These are phyloP conservation scores for Brotula barbata DNA, from an alignment of 2,797 vertebrate species.

Conservation along the genomic window DNA sequence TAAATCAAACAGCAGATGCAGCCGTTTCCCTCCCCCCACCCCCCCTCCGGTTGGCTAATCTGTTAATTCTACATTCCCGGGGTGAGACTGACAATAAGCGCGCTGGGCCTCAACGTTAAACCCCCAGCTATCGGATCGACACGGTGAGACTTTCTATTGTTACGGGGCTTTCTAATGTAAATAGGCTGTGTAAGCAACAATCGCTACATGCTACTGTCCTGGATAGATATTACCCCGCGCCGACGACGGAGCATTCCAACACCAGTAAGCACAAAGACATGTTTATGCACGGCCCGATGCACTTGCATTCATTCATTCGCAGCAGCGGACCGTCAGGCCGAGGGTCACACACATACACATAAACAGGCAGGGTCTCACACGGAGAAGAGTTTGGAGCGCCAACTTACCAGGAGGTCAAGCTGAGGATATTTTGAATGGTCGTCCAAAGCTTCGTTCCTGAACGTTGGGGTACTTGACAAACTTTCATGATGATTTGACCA, in stretches of 20 bases:
- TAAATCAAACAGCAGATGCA: conserved; percentile 63
- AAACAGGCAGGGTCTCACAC: conserved; percentile 31
- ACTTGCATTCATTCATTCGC: conserved; percentile 38
- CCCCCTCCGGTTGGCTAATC: conserved; percentile 62
- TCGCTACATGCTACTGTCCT: conserved; percentile 64
- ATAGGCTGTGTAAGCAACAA: conserved; percentile 68
- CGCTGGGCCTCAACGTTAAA: conserved; percentile 51
- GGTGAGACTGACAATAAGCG: conserved; percentile 63
- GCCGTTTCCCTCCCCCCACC: conserved; percentile 26
- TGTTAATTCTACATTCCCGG: conserved; percentile 73
- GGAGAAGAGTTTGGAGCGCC: conserved; percentile 16
- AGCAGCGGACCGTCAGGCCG: conserved; percentile 17
- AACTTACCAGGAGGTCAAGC: background rate
- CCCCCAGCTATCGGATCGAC: conserved; percentile 52
- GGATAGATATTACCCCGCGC: conserved; percentile 54
- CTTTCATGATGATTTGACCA: no score
- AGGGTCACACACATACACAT: conserved; percentile 32
- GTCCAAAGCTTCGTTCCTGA: background rate
- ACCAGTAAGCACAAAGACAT: conserved; percentile 61
- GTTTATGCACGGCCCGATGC: conserved; percentile 49
- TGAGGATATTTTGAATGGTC: background rate
- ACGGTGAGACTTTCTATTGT: conserved; percentile 61
- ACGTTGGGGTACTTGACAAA: background rate
- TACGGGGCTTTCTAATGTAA: conserved; percentile 70
- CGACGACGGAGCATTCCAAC: conserved; percentile 15